These are phyloP conservation scores for Ganaspis sp. DNA, from an alignment of 1,140 invertebrate genomes.

Conservation along the genomic window DNA sequence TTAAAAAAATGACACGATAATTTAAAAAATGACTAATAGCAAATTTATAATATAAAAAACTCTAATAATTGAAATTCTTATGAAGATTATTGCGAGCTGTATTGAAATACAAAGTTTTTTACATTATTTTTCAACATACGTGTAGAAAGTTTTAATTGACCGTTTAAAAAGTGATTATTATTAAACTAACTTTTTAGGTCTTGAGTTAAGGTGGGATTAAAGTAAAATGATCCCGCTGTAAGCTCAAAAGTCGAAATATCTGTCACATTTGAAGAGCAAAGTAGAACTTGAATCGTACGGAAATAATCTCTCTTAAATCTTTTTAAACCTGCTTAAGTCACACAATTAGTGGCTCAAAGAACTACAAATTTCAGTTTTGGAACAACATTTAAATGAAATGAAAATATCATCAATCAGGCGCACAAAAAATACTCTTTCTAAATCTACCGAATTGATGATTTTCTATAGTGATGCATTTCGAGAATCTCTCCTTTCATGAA, in stretches of 20 bases:
- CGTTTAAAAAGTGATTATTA: background rate
- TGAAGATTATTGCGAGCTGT: too few relatives aligned
- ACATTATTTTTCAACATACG: too few relatives aligned
- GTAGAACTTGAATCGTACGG: background rate
- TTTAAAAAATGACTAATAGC: too few relatives aligned
- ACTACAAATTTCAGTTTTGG: background rate
- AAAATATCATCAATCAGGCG: too few relatives aligned
- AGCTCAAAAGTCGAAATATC: slow-evolving; percentile 6
- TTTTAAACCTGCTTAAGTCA: background rate
- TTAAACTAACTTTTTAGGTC: background rate
- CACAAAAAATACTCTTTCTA: too few relatives aligned
- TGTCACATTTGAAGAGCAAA: background rate
- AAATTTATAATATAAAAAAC: too few relatives aligned
- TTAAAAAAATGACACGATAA: too few relatives aligned
- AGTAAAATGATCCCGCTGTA: background rate
- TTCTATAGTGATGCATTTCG: too few relatives aligned
- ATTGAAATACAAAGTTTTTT: too few relatives aligned
- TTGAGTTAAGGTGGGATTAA: background rate
- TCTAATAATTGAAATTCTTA: too few relatives aligned
- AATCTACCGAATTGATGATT: too few relatives aligned
- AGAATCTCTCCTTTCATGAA: too few relatives aligned
- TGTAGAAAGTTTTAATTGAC: background rate
- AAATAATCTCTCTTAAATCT: background rate
- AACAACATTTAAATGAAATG: background rate
- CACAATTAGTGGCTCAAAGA: background rate